Evolutionary conservation across 2,888 invertebrate species (phyloP), one percentile per base, ranked within the genome.

Genomic region (Boloria selene): DNA sequence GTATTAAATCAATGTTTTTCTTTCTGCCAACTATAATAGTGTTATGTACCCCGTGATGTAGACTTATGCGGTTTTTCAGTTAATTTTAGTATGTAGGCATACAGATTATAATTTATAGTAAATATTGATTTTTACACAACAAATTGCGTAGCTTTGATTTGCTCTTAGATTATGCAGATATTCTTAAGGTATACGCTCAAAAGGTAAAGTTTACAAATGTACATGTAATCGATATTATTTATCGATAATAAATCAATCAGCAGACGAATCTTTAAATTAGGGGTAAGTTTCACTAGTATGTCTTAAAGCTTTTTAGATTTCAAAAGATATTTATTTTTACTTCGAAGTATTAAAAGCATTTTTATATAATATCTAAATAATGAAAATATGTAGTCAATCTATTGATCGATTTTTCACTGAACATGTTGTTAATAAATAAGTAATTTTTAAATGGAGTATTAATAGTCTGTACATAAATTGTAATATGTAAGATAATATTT

Each of bases 391-490:
- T 38, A 38, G 10, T 38, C 31, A 38, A 7, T 38, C 10, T 38
- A 38, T 10, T 38, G 2, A 2, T 56, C 56, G 56, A 45, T 56
- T 26, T 22, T 56, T 14, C 22, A 45, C 44, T 56, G n/a, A 56
- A 45, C 44, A 44, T 38, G 14, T 26, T 18, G 22, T 45, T 16
- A 26, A 45, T 22, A 13, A 45, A 56, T 56, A 26, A 56, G 56
- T 26, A 22, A 26, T 45, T 45, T 22, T 56, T 45, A 16, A 22
- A 56, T 47, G 44, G 51, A 63, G 63, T 63, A 56, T 63, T 63
- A 63, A 56, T 26, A 51, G 63, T 44, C 13, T 63, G 56, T 63
- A 63, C 51, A 63, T 63, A 63, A 51, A 26, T 51, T 56, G 22
- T 13, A 45, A 47, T 26, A 45, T 53, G 18, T 65, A 65, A 58